These are phyloP conservation scores for Griposia aprilina DNA, from an alignment of 2,888 invertebrate species.

Conservation along the genomic window DNA sequence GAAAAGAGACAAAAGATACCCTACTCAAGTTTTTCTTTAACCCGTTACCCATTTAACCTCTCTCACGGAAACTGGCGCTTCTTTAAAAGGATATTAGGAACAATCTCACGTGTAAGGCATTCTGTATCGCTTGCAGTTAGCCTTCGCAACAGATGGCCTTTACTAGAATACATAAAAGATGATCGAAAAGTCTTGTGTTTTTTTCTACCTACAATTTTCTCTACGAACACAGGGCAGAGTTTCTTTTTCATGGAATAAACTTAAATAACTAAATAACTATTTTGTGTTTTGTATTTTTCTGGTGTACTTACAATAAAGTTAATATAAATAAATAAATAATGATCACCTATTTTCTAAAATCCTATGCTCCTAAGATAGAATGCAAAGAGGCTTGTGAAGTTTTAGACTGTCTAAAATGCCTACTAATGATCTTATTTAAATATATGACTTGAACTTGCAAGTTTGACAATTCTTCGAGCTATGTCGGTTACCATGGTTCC, in stretches of 20 bases:
- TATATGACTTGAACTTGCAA: too few species aligned
- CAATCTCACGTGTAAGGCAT: conserved; percentile 53
- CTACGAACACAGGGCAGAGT: background rate
- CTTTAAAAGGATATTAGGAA: conserved; percentile 48
- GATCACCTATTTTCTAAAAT: background rate
- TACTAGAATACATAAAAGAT: conserved; percentile 60
- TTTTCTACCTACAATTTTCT: background rate
- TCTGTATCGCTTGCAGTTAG: conserved; percentile 50
- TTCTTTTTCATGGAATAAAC: background rate
- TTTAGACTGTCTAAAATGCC: too few species aligned
- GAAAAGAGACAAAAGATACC: conserved; percentile 4
- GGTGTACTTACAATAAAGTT: too few species aligned
- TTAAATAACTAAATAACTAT: background rate
- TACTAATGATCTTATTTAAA: too few species aligned
- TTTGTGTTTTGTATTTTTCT: too few species aligned
- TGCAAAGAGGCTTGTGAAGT: too few species aligned
- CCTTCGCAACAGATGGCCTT: conserved; percentile 53
- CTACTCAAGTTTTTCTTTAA: background rate
- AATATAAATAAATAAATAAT: background rate
- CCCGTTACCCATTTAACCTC: conserved; percentile 5
- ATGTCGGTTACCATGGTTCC: too few species aligned
- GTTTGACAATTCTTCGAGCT: too few species aligned
- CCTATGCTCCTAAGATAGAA: too few species aligned
- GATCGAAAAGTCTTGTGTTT: conserved; percentile 25
- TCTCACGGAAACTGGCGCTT: conserved; percentile 12